Evolutionary conservation across 2,888 invertebrate species (phyloP), one percentile per base, ranked within the genome.

Genomic region (Rhynchonema sp.): DNA sequence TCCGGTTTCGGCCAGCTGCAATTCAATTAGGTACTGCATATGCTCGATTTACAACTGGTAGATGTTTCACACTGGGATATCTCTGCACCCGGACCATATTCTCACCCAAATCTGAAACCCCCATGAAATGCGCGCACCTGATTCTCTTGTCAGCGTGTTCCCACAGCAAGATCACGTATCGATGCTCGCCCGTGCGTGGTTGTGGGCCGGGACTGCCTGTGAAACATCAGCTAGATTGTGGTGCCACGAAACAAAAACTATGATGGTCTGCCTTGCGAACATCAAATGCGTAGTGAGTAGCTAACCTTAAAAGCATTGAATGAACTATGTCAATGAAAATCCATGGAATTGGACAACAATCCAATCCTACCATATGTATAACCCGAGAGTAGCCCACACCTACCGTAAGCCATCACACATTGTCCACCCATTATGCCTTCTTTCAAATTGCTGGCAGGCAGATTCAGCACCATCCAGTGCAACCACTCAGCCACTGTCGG

Each of bases 401-500:
- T 6, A 54, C 55, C 55, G 55, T 61, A 63, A 23, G 59, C 27
- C 61, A 63, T 62, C 26, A 58, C 26, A 1, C 25, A 23, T 27
- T 56, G 54, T 62, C 70, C 72, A 61, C 72, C 70, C 59, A 71
- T 71, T 59, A 72, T 69, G 60, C 72, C 72, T 57, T 72, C 72
- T 55, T 67, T 64, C 54, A 72, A 65, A 59, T 72, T 72, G 63
- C 65, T 66, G 30, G 69, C 70, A 23, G 72, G 72, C 58, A 72
- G 72, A 65, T 72, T 72, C 54, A 63, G 26, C 20, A 58, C 70
- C 46, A 71, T 64, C 72, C 71, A 72, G 59, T 72, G 72, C 28
- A 72, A 68, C 72, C 72, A 72, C 61, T 72, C 71, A 53, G 72
- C 72, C 6, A 72, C 72, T 1, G 69, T 67, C 27, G 72, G 72